Conservation (phyloP, 2,797 vertebrate species). For the Urophycis tenuis region DNA sequence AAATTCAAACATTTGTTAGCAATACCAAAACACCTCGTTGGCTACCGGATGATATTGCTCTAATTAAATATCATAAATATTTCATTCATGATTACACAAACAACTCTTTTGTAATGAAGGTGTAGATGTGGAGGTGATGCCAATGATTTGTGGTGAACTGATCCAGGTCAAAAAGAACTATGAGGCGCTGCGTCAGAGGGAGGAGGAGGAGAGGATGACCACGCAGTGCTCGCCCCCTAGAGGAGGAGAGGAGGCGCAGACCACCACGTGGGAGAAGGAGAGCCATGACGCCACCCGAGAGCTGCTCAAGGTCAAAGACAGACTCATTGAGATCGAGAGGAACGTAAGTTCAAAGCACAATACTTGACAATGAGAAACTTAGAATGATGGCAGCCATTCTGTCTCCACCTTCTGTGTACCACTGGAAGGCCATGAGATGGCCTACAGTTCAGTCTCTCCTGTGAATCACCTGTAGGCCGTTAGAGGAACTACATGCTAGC, state of each 20-base stretch:
- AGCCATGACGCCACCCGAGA: constrained; percentile 94
- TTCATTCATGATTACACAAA: neutral
- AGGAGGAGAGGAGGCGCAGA: constrained; percentile 73
- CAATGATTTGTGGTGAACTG: neutral
- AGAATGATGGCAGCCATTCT: neutral
- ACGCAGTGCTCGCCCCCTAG: constrained; percentile 82
- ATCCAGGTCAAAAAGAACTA: constrained; percentile 97
- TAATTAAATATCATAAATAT: neutral
- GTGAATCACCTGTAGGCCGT: too few species aligned
- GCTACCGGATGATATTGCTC: neutral
- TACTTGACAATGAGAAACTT: neutral
- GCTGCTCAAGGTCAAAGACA: constrained; percentile 92
- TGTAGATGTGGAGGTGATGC: neutral
- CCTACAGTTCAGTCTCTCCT: too few species aligned
- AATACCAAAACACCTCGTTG: neutral
- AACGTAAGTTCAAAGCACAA: constrained; percentile 76
- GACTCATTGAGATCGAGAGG: constrained; percentile 95
- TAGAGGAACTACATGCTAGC: neutral
- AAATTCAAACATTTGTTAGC: neutral
- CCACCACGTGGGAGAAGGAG: constrained; percentile 92
- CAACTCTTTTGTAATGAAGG: neutral
- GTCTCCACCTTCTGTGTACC: neutral
- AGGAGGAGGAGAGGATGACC: constrained; percentile 92
- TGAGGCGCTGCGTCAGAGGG: constrained; percentile 92
- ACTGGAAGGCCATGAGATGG: too few species aligned